These are phyloP conservation scores for Lathronympha strigana DNA, from an alignment of 2,888 invertebrate genomes.

Conservation along the genomic window DNA sequence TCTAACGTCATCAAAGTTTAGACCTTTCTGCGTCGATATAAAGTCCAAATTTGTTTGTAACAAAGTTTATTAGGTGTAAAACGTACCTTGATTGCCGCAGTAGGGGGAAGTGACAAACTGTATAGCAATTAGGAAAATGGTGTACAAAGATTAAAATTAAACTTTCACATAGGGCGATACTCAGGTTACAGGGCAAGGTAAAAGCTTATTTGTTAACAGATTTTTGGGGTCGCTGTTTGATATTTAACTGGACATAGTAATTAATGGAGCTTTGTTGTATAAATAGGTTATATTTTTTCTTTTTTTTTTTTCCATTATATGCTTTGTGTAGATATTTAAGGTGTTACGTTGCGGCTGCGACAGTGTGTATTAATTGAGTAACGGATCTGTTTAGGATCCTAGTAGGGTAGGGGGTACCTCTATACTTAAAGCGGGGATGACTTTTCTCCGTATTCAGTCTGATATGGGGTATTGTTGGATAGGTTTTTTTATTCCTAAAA, in stretches of 20 bases:
- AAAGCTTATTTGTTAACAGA: constrained; percentile 20
- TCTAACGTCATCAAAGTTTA: not conserved
- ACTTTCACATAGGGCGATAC: constrained; percentile 44
- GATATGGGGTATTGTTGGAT: too few species aligned
- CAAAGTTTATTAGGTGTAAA: constrained; percentile 30
- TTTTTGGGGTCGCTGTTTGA: not conserved
- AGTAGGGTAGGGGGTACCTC: too few species aligned
- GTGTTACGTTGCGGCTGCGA: too few species aligned
- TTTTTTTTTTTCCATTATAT: too few species aligned
- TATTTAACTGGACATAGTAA: not conserved
- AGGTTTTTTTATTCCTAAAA: too few species aligned
- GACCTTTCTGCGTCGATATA: not conserved
- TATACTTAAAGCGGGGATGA: too few species aligned
- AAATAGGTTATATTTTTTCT: too few species aligned
- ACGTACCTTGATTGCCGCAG: constrained; percentile 41
- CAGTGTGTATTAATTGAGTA: too few species aligned
- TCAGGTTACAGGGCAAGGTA: constrained; percentile 6
- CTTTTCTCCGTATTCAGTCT: too few species aligned
- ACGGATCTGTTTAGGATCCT: too few species aligned
- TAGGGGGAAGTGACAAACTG: constrained; percentile 50
- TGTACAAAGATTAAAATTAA: constrained; percentile 54
- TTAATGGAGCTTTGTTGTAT: too few species aligned
- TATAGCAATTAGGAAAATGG: constrained; percentile 54
- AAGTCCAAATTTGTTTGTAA: constrained; percentile 11
- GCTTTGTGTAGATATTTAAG: too few species aligned